A percentile compares a stretch with the other conserved stretches of the same genome.
phyloP scores from a whole-genome alignment of 2,797 vertebrate genomes.

The Chelon labrosus region DNA sequence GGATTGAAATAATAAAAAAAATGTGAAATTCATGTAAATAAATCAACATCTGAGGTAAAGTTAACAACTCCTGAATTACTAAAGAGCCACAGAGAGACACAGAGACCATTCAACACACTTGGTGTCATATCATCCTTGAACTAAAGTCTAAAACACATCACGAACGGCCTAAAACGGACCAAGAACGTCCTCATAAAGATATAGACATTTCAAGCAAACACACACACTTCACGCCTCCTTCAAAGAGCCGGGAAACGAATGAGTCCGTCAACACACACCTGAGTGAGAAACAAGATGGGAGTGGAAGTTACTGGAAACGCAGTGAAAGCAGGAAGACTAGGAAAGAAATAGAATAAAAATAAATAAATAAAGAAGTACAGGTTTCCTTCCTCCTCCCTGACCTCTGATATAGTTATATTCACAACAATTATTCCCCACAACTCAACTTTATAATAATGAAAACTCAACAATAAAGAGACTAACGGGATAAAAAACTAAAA shows the following conservation, averaged over 20 bases:
- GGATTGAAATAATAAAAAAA: background rate
- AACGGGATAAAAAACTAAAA: no score
- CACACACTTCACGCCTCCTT: constrained; percentile 24
- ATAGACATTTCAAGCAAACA: constrained; percentile 1
- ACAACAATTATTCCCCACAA: no score
- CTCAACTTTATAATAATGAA: no score
- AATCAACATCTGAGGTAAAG: background rate
- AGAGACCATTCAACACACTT: no score
- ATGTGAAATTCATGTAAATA: background rate
- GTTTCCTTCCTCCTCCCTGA: constrained; percentile 1
- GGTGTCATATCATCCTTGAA: no score
- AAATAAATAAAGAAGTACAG: background rate
- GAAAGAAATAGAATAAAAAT: background rate
- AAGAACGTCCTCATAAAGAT: no score
- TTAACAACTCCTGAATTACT: background rate
- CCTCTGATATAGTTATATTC: no score
- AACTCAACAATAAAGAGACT: no score
- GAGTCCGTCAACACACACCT: constrained; percentile 57
- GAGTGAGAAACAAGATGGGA: constrained; percentile 58
- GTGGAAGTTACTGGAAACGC: constrained; percentile 59
- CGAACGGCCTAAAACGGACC: no score
- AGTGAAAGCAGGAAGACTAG: constrained; percentile 11
- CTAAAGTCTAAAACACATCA: no score
- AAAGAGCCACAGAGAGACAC: no score
- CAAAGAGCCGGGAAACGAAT: constrained; percentile 25